A percentile compares a stretch with the other conserved stretches of the same genome.
These are phyloP conservation scores for Sebastes oblongus DNA, from an alignment of 2,797 vertebrate species.

Conservation along the genomic window DNA sequence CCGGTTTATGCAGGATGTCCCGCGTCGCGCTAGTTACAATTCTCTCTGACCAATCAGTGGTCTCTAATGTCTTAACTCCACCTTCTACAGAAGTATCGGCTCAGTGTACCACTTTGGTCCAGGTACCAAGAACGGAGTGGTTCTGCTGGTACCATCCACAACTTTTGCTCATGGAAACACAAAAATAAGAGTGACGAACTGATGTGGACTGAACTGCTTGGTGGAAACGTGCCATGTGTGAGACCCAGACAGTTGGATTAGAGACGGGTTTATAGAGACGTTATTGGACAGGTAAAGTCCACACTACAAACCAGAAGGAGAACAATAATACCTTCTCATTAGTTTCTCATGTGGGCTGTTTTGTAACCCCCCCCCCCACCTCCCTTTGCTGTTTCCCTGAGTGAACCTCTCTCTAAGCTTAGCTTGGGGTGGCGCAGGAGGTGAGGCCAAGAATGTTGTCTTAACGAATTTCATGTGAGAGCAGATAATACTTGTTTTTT, in stretches of 20 bases:
- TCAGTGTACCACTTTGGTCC: too few species aligned
- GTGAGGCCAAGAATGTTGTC: slow-evolving; percentile 28
- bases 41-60: too few species aligned
- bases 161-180: too few species aligned
- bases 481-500: neutral
- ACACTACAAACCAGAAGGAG: slow-evolving; percentile 8
- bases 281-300: slow-evolving; percentile 55
- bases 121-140: too few species aligned
- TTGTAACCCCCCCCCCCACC: slow-evolving; percentile 25
- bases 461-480: slow-evolving; percentile 26
- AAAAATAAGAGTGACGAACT: too few species aligned
- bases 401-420: slow-evolving; percentile 41
- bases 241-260: slow-evolving; percentile 66
- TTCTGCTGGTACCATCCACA: too few species aligned
- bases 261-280: slow-evolving; percentile 16
- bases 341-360: slow-evolving; percentile 47
- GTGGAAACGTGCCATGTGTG: neutral
- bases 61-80: too few species aligned
- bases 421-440: slow-evolving; percentile 24
- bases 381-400: slow-evolving; percentile 35
- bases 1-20: too few species aligned
- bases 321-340: slow-evolving; percentile 47
- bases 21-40: too few species aligned
- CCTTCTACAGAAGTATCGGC: too few species aligned
- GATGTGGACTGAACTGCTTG: too few species aligned